These are phyloP conservation scores for Capreolus pygargus DNA, from an alignment of 2,113 vertebrate species.

Conservation along the genomic window DNA sequence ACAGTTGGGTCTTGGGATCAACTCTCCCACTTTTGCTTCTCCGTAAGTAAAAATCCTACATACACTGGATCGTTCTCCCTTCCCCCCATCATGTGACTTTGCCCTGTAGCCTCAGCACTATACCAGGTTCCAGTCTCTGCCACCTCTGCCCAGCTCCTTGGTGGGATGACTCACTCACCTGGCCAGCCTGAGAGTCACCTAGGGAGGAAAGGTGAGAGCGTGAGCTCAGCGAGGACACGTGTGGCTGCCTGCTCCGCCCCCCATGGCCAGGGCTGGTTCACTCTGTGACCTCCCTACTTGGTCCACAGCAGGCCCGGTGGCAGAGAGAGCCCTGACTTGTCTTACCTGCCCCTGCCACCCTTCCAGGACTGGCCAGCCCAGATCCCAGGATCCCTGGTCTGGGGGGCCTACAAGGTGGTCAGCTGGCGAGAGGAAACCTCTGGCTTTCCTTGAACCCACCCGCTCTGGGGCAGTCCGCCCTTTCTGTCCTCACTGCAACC, in stretches of 20 bases:
- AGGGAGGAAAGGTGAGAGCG: slow-evolving; percentile 64
- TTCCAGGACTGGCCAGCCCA: neutral
- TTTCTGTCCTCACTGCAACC: neutral
- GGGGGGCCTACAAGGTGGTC: neutral
- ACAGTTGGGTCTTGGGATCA: neutral
- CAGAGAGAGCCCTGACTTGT: neutral
- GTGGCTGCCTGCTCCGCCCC: neutral
- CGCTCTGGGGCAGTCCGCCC: fast-evolving
- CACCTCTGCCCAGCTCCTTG: neutral
- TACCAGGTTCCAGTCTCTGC: neutral
- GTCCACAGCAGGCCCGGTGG: neutral
- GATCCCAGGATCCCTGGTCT: neutral
- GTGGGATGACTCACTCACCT: slow-evolving; percentile 72
- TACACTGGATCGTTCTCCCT: neutral
- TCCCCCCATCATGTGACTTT: neutral
- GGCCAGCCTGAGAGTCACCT: slow-evolving; percentile 73
- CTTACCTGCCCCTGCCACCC: neutral
- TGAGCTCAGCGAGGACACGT: slow-evolving; percentile 44
- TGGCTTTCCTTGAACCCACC: neutral
- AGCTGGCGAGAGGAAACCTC: neutral
- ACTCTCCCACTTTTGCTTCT: neutral
- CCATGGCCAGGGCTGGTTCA: neutral
- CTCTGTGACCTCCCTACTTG: neutral
- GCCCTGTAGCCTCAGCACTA: neutral
- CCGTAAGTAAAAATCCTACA: neutral